Evolutionary conservation across 2,888 invertebrate species (phyloP), one percentile per base, ranked within the genome.

Genomic region (Prosopocoilus inquinatus): DNA sequence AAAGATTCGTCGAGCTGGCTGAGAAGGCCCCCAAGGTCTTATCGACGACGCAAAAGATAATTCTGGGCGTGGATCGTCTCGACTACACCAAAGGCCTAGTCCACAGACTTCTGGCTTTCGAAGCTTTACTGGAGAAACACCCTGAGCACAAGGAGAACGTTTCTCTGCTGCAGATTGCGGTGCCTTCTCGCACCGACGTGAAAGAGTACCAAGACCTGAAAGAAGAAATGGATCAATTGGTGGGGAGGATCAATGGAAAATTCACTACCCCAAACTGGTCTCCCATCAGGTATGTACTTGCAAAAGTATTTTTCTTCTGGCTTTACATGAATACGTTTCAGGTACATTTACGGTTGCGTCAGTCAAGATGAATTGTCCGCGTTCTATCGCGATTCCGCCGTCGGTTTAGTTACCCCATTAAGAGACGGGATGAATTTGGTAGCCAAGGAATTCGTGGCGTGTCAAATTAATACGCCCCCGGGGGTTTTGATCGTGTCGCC

Each of bases 231-330:
- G 94, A 94, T 75, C 93, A 94, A 70, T 73, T 94, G 48, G 92
- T 94, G 45, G 94, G 91, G 12, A 81, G 89, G 55, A 94, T 94
- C 56, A 94, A 94, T 71, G 94, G 94, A 11, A 84, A 88, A 54
- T 94, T 94, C 69, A 91, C 93, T 0, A 94, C 93, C 0, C 90
- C 93, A 0, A 92, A 91, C 73, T 94, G 94, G 94, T 92, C 94
- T 0, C 94, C 94, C 0, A 94, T 94, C 63, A 83, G 87, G 76
- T 81, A 64, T 68, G 65, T 58, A 50, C 4, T 16, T 44, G 5
- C 9, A 44, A 4, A 12, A 7, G 3, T 15, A 38, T 4, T 38
- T 11, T 7, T 3, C 38, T 38, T 38, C 5, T 34, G 35, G 38
- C 9, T 38, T 38, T 12, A 12, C 4, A 2, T 20, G 11, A 38